Conservation (phyloP, 2,888 invertebrate genomes). For the Eristalis arbustorum region DNA sequence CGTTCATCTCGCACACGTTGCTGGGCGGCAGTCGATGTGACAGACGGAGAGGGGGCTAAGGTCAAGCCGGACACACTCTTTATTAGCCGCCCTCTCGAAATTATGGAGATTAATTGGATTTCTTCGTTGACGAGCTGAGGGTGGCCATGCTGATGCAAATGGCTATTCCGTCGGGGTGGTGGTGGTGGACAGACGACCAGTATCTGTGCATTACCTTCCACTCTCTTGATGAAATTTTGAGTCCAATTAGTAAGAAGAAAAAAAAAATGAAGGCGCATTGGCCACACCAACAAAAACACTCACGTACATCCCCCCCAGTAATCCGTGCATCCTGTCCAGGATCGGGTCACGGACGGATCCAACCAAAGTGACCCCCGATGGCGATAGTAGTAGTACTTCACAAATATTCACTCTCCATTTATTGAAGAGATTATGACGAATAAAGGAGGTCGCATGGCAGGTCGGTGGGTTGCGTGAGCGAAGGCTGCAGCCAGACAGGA, state of each 20-base stretch:
- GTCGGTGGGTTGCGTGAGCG: not conserved
- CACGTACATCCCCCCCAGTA: not conserved
- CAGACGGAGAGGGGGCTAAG: not conserved
- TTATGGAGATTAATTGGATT: conserved; percentile 65
- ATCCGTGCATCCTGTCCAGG: not conserved
- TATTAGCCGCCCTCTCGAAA: conserved; percentile 33
- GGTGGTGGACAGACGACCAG: not conserved
- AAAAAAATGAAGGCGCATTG: conserved; percentile 20
- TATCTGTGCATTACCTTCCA: not conserved
- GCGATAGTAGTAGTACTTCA: conserved; percentile 5
- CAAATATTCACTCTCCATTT: conserved; percentile 36
- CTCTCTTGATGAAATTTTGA: conserved; percentile 53
- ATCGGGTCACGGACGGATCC: not conserved
- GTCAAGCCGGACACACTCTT: conserved; percentile 14
- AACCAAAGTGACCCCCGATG: not conserved
- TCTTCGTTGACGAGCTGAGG: conserved; percentile 37
- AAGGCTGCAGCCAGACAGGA: not conserved
- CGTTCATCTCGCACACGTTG: not conserved
- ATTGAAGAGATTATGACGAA: conserved; percentile 27
- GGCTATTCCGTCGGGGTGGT: conserved; percentile 30
- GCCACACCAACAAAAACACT: not conserved
- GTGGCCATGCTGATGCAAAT: conserved; percentile 44
- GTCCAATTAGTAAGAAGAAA: conserved; percentile 49
- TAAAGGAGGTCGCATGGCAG: not conserved
- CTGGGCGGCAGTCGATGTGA: not conserved